These are phyloP conservation scores for Pocillopora grandis DNA, from an alignment of 92 coral and sea anemone species.

Conservation along the genomic window DNA sequence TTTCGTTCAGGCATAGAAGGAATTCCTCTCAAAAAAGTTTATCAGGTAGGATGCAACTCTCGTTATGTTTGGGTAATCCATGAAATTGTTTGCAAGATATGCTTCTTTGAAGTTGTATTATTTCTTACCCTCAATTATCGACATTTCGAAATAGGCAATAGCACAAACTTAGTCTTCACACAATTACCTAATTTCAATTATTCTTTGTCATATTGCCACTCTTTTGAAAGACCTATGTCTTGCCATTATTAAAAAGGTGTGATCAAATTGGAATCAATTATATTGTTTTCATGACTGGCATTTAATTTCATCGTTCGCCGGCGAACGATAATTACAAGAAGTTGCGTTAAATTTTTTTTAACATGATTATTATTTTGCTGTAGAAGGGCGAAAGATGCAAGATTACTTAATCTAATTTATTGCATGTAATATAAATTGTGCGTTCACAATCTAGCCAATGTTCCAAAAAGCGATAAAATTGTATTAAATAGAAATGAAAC, in stretches of 20 bases:
- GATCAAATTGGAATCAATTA: constrained; percentile 6
- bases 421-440: constrained; percentile 25
- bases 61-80: constrained; percentile 36
- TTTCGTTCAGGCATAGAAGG: constrained; percentile 50
- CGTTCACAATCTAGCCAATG: constrained; percentile 31
- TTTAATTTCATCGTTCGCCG: background rate
- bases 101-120: constrained; percentile 2
- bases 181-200: background rate
- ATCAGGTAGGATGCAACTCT: constrained; percentile 37
- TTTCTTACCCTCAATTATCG: constrained; percentile 1
- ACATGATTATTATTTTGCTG: constrained; percentile 31
- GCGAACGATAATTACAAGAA: background rate
- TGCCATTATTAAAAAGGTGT: background rate
- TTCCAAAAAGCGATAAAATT: constrained; percentile 22
- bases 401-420: constrained; percentile 20
- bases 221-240: constrained; percentile 1
- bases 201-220: background rate
- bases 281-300: background rate
- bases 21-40: constrained; percentile 42
- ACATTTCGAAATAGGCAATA: background rate
- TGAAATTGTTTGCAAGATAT: constrained; percentile 7
- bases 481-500: constrained; percentile 23
- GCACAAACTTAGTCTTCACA: background rate
- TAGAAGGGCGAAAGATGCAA: constrained; percentile 26
- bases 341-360: background rate